Base-by-base conservation (phyloP, 2,888 invertebrate genomes). In the Nasonia oneida region DNA sequence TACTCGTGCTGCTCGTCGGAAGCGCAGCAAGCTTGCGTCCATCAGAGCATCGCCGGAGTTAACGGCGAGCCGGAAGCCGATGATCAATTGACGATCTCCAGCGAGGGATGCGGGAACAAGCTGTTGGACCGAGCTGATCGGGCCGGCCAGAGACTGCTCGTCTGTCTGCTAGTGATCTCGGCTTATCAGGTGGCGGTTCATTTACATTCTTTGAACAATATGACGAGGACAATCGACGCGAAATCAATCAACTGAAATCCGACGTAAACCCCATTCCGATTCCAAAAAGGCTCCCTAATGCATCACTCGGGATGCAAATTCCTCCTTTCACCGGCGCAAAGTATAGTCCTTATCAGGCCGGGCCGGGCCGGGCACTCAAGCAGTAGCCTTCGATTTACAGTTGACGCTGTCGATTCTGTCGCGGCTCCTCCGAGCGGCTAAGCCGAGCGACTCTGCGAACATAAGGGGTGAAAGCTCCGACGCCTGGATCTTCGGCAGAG, bases 1-100 rank as follows among this genome's bases (percentile, higher is more conserved):
- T 96, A 95, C 91, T 96, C 95, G 89, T 96, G 96, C 89, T 96
- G 96, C 89, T 94, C 95, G 0, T 94, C 94, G 89, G 93, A 94
- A 61, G 94, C 94, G 0, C 91, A 94, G 50, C 94, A 93, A 89
- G 95, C 95, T 1, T 96, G 96, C 89, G 94, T 95, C 70, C 96
- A 95, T 88, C 95, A 95, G 86, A 94, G 95, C 14, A 92, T 96
- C n/a, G 91, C 73, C 23, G 23, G 29, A 33, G n/a, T 12, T 29
- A 10, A 67, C 15, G 12, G 8, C 61, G 18, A 18, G 23, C 23
- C n/a, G 67, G 67, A 67, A 14, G 90, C 92, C 3, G 64, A 73
- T 33, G 84, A 81, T 2, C 47, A 4, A 3, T 37, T 84, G n/a
- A 89, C 89, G 2, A 89, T 90, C 50, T n/a, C 86, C 1, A 86